phyloP scores from a whole-genome alignment of 2,797 vertebrate species.

The Rhincodon typus region DNA sequence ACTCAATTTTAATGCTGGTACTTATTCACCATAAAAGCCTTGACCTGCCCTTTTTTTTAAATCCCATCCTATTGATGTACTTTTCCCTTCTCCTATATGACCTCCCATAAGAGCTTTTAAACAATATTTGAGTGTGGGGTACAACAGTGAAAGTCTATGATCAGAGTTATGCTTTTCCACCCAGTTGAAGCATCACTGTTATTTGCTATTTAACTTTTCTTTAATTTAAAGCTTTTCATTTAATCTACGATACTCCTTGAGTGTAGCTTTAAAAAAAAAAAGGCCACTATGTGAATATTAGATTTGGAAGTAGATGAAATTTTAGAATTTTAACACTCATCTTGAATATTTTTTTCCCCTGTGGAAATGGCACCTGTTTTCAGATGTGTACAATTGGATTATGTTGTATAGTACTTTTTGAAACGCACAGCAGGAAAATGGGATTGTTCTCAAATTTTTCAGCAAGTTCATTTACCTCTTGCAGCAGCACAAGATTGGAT shows the following conservation, averaged over 20 bases:
- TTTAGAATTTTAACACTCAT: background rate
- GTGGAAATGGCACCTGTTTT: background rate
- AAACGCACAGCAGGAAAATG: background rate
- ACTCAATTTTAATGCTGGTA: background rate
- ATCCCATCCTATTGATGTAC: background rate
- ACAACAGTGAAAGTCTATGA: background rate
- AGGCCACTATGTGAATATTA: background rate
- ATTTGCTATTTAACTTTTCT: background rate
- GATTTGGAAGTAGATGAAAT: background rate
- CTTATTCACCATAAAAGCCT: background rate
- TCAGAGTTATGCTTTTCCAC: background rate
- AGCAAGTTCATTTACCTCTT: background rate
- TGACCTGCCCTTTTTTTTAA: background rate
- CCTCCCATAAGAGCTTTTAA: background rate
- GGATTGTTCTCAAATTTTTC: background rate
- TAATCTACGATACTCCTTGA: background rate
- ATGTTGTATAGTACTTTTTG: background rate
- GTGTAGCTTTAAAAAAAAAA: background rate
- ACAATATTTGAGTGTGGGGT: no score
- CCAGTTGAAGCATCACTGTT: background rate
- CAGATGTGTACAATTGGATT: background rate
- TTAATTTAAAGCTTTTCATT: background rate
- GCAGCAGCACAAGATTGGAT: background rate
- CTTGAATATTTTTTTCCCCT: background rate
- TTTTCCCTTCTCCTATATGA: background rate